Conservation (phyloP, 2,888 invertebrate genomes). For the Sarcophaga caerulescens region DNA sequence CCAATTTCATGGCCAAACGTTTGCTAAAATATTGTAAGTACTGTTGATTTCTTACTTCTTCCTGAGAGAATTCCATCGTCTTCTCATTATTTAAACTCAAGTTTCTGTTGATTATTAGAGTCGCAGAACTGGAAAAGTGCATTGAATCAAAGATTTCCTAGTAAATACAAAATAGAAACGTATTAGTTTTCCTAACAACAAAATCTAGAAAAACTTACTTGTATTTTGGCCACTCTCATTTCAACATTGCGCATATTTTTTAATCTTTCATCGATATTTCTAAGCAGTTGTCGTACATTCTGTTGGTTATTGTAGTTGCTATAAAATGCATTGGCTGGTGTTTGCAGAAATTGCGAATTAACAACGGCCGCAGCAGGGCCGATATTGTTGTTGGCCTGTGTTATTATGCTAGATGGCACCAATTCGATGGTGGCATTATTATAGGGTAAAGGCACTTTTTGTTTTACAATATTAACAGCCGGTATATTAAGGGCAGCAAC, state of each 20-base stretch:
- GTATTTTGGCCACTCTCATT: slow-evolving; percentile 79
- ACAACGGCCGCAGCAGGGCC: slow-evolving; percentile 25
- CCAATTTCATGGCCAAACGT: slow-evolving; percentile 76
- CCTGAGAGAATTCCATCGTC: slow-evolving; percentile 31
- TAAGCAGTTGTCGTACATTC: slow-evolving; percentile 76
- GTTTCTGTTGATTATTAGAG: slow-evolving; percentile 47
- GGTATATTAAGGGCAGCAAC: slow-evolving; percentile 55
- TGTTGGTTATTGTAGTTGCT: slow-evolving; percentile 75
- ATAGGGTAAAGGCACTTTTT: slow-evolving; percentile 76
- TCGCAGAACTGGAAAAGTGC: slow-evolving; percentile 73
- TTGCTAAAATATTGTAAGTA: slow-evolving; percentile 75
- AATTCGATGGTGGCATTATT: slow-evolving; percentile 69
- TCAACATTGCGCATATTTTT: slow-evolving; percentile 79
- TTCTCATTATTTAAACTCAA: slow-evolving; percentile 49
- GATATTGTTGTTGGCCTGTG: slow-evolving; percentile 29
- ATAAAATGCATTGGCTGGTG: slow-evolving; percentile 72
- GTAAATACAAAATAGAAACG: slow-evolving; percentile 12
- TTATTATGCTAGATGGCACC: slow-evolving; percentile 54
- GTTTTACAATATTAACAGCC: slow-evolving; percentile 62
- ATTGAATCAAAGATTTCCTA: slow-evolving; percentile 81
- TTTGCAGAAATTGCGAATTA: slow-evolving; percentile 64
- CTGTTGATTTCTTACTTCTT: slow-evolving; percentile 68
- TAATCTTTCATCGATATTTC: slow-evolving; percentile 76
- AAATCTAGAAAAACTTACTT: slow-evolving; percentile 71
- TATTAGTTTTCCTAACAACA: neutral